phyloP scores from a whole-genome alignment of 1,140 invertebrate genomes.

The Myzus persicae region DNA sequence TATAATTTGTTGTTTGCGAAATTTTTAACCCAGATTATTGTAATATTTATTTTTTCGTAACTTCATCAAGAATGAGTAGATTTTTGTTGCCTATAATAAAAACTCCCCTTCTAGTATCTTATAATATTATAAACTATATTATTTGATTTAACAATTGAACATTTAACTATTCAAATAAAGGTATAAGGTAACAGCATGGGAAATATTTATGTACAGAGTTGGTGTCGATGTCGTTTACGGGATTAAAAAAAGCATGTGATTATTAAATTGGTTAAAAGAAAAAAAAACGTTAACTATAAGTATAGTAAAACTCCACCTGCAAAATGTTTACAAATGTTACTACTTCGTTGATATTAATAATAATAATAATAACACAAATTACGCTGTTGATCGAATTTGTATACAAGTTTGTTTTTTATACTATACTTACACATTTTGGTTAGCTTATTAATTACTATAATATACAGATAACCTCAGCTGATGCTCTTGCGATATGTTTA shows the following conservation, averaged over 20 bases:
- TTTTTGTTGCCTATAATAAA: conserved; percentile 35
- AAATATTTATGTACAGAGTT: background rate
- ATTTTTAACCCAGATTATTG: conserved; percentile 49
- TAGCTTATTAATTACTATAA: background rate
- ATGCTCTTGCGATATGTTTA: conserved; percentile 42
- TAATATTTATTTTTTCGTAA: conserved; percentile 29
- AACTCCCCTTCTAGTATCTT: background rate
- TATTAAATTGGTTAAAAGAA: background rate
- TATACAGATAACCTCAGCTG: conserved; percentile 48
- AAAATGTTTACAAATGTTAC: background rate
- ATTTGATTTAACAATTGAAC: background rate
- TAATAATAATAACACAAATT: background rate
- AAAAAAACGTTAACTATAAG: background rate
- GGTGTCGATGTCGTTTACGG: background rate
- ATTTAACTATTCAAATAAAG: background rate
- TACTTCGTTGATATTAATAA: conserved; percentile 23
- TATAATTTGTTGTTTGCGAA: conserved; percentile 53
- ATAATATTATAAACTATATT: background rate
- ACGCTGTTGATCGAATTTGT: conserved; percentile 11
- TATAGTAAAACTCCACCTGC: conserved; percentile 47
- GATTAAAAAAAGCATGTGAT: background rate
- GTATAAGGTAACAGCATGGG: conserved; percentile 57
- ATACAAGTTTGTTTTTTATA: background rate
- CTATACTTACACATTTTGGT: background rate
- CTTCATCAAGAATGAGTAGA: conserved; percentile 41